These are phyloP conservation scores for Trochalopteron elliotii DNA, from an alignment of 2,113 vertebrate species.

Conservation along the genomic window DNA sequence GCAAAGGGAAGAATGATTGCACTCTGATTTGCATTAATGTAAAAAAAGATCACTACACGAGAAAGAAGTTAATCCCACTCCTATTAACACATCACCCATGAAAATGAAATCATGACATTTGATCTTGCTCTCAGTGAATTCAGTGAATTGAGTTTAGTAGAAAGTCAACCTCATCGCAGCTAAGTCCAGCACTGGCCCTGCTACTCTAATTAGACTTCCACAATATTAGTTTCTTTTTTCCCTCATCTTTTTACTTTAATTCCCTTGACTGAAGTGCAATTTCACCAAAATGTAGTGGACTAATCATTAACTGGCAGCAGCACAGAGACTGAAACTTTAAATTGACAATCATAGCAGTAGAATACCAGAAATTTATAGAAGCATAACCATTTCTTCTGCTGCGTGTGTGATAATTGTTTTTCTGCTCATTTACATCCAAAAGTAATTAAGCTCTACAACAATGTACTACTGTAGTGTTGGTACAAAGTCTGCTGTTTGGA, in stretches of 20 bases:
- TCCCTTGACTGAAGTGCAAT: conserved; percentile 49
- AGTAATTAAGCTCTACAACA: conserved; percentile 1
- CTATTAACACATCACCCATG: conserved; percentile 2
- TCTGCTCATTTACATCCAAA: conserved; percentile 11
- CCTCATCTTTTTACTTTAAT: conserved; percentile 43
- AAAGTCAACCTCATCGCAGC: background rate
- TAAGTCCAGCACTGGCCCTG: background rate
- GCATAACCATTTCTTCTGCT: background rate
- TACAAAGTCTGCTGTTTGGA: background rate
- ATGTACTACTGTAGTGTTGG: background rate
- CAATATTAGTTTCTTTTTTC: background rate
- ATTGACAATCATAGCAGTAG: background rate
- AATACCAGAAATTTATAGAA: conserved; percentile 32
- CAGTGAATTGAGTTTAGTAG: conserved; percentile 1
- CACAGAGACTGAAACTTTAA: conserved; percentile 17
- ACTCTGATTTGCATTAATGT: conserved; percentile 16
- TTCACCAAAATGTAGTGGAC: conserved; percentile 1
- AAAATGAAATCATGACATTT: conserved; percentile 21
- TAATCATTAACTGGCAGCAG: conserved; percentile 30
- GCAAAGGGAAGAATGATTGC: background rate
- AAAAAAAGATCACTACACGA: background rate
- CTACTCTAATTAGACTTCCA: conserved; percentile 27
- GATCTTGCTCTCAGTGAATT: conserved; percentile 19
- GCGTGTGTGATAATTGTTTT: conserved; percentile 11
- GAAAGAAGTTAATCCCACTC: background rate